Evolutionary conservation across 2,888 invertebrate genomes (phyloP).

Genomic region (Tridacna gigas): DNA sequence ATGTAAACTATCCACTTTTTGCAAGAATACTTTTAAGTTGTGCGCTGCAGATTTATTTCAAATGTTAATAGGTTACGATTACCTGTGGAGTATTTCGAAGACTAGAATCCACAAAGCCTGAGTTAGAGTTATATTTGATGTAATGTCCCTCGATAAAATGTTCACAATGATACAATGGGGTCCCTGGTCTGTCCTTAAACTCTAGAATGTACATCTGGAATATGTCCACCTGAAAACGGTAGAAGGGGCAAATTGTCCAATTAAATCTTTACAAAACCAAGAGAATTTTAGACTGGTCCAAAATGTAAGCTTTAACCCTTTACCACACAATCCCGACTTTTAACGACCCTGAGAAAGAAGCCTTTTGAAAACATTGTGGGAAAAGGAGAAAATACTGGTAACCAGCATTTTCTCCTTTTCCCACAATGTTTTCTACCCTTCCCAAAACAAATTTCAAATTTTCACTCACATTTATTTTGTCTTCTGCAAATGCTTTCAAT

Average conservation of each 20-base stretch:
- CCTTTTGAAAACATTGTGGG: no score
- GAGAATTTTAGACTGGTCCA: no score
- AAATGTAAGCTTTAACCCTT: no score
- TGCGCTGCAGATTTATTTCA: not conserved
- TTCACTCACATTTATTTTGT: no score
- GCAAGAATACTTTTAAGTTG: not conserved
- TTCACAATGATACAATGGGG: conserved; percentile 86
- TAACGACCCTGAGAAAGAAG: no score
- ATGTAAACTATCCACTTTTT: not conserved
- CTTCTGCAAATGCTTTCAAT: no score
- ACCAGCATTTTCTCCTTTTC: no score
- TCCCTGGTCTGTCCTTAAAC: conserved; percentile 85
- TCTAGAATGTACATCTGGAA: conserved; percentile 87
- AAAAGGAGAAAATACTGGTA: no score
- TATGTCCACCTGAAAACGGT: conserved; percentile 86
- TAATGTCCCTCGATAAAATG: conserved; percentile 87
- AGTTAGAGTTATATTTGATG: conserved; percentile 88
- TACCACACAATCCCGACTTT: no score
- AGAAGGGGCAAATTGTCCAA: not conserved
- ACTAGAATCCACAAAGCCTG: conserved; percentile 87
- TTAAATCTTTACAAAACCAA: no score
- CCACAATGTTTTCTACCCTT: no score
- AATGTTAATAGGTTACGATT: not conserved
- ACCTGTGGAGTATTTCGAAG: conserved; percentile 85
- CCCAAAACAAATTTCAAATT: no score